These are phyloP conservation scores for Solen grandis DNA, from an alignment of 1,140 invertebrate genomes.

Conservation along the genomic window DNA sequence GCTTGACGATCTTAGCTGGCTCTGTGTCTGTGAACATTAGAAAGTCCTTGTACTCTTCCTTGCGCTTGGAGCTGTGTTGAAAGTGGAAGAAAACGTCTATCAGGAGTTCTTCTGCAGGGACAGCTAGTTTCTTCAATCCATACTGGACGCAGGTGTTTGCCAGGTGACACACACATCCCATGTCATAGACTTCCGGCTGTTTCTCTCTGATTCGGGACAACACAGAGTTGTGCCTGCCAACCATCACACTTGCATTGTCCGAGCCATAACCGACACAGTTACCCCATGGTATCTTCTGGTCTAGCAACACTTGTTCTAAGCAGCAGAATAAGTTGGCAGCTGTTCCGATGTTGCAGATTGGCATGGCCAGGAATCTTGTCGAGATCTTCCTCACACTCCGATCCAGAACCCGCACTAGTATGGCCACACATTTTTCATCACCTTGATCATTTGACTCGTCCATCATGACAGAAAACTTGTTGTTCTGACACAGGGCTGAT, in stretches of 20 bases:
- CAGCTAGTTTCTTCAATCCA: constrained; percentile 14
- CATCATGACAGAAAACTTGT: constrained; percentile 44
- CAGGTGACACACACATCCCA: constrained; percentile 45
- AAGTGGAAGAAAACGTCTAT: constrained; percentile 41
- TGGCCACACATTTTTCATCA: constrained; percentile 18
- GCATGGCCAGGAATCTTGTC: constrained; percentile 28
- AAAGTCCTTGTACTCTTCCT: too few relatives aligned
- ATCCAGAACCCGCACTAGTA: constrained; percentile 22
- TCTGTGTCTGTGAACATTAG: constrained; percentile 44
- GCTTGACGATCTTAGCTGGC: constrained; percentile 55
- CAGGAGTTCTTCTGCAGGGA: constrained; percentile 18
- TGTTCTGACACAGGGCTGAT: neutral
- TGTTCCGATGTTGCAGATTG: constrained; percentile 41
- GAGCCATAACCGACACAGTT: constrained; percentile 22
- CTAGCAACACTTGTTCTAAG: constrained; percentile 32
- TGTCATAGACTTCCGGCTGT: constrained; percentile 27
- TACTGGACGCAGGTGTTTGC: constrained; percentile 6
- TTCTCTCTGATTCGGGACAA: constrained; percentile 43
- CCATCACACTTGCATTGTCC: constrained; percentile 54
- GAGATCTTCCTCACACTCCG: neutral
- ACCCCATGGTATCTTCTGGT: constrained; percentile 22
- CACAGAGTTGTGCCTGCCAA: constrained; percentile 52
- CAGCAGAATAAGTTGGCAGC: constrained; percentile 21
- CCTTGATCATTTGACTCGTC: constrained; percentile 46
- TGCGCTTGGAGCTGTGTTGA: constrained; percentile 47